Percentiles rank a stretch among this genome's conserved stretches.
phyloP scores from a whole-genome alignment of 2,888 invertebrate species.

The Ethmia dodecea region DNA sequence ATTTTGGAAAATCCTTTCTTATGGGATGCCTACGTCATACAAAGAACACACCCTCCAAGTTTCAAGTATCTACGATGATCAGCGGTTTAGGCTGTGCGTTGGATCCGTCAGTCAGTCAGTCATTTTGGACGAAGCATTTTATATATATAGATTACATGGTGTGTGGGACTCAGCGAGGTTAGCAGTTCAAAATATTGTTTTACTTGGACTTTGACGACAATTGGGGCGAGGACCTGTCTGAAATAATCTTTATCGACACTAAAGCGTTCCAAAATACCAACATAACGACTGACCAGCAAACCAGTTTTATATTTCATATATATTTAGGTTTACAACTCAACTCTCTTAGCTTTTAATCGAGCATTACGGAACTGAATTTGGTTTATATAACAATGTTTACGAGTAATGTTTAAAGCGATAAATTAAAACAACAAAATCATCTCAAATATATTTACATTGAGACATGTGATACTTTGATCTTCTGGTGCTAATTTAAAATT shows the following conservation, averaged over 20 bases:
- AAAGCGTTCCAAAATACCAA: slow-evolving; percentile 43
- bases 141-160: too few relatives aligned
- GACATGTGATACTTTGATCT: too few relatives aligned
- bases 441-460: not conserved
- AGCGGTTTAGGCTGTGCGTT: too few relatives aligned
- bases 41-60: too few relatives aligned
- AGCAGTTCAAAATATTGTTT: slow-evolving; percentile 1
- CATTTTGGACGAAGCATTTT: too few relatives aligned
- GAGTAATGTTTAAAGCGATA: slow-evolving; percentile 6
- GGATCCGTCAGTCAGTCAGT: too few relatives aligned
- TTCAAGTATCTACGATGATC: too few relatives aligned
- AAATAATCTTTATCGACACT: slow-evolving; percentile 44
- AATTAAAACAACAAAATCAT: slow-evolving; percentile 4
- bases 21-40: too few relatives aligned
- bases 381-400: slow-evolving; percentile 3
- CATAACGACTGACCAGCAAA: slow-evolving; percentile 31
- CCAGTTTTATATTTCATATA: slow-evolving; percentile 34
- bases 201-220: slow-evolving; percentile 1
- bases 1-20: too few relatives aligned
- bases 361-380: slow-evolving; percentile 1
- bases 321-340: slow-evolving; percentile 41
- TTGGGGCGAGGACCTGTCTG: slow-evolving; percentile 44
- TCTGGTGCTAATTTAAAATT: too few relatives aligned
- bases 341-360: slow-evolving; percentile 19
- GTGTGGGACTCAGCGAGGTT: too few relatives aligned